A percentile compares a stretch with the other conserved stretches of the same genome.
Conservation (phyloP, 2,888 invertebrate genomes). For the Patella depressa region DNA sequence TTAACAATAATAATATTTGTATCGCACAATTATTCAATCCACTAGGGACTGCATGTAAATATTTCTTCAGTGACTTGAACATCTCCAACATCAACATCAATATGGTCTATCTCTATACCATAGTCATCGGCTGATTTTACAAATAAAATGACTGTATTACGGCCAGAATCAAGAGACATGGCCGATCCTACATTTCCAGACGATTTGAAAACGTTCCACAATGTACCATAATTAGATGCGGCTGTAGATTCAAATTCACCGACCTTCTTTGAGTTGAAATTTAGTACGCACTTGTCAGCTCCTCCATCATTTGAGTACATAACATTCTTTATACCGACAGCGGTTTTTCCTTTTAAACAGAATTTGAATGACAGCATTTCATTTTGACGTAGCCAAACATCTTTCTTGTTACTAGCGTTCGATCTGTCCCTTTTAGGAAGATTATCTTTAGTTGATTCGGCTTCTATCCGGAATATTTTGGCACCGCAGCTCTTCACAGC, state of each 20-base stretch:
- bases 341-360: conserved; percentile 37
- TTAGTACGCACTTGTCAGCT: conserved; percentile 31
- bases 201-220: conserved; percentile 15
- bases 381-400: not conserved
- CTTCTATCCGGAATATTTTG: no score
- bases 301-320: conserved; percentile 47
- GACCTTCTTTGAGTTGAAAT: conserved; percentile 33
- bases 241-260: conserved; percentile 27
- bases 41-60: no score
- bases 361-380: conserved; percentile 21
- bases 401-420: not conserved
- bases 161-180: conserved; percentile 33
- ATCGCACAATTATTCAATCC: no score
- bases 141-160: conserved; percentile 36
- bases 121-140: conserved; percentile 32
- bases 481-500: no score
- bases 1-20: no score
- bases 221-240: not conserved
- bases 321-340: conserved; percentile 31
- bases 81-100: conserved; percentile 43
- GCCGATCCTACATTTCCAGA: conserved; percentile 35
- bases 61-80: not conserved
- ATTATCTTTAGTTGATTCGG: no score
- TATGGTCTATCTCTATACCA: conserved; percentile 47
- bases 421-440: not conserved